Evolutionary conservation across 2,113 vertebrate species (phyloP).

Genomic region (Glareola pratincola): DNA sequence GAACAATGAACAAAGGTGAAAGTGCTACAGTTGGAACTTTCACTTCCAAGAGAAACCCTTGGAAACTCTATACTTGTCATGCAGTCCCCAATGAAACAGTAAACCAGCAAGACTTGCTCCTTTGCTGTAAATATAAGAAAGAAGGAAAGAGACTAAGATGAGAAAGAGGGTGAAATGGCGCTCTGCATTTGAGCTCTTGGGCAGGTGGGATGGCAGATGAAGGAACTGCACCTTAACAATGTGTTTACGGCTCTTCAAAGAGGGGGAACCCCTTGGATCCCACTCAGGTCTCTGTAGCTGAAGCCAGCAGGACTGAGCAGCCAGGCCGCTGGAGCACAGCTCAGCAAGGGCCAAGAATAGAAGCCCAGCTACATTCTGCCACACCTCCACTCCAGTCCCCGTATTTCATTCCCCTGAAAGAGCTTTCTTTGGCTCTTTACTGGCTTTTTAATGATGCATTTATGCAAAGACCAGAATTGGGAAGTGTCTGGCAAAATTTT

Average conservation of each 20-base stretch:
- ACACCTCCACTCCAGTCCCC: background rate
- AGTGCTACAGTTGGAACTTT: background rate
- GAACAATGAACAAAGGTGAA: background rate
- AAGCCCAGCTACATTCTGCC: background rate
- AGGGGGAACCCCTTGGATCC: background rate
- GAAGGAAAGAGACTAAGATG: background rate
- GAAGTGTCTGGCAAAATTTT: background rate
- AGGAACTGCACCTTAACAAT: background rate
- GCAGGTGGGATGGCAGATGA: background rate
- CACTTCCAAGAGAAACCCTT: background rate
- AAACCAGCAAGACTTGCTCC: background rate
- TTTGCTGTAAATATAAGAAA: background rate
- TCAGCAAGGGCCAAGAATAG: background rate
- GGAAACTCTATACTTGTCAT: background rate
- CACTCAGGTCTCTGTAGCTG: background rate
- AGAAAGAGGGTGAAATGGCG: background rate
- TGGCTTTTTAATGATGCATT: background rate
- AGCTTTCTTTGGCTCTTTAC: background rate
- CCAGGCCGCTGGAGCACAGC: background rate
- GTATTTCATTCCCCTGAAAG: background rate
- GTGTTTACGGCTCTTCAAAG: background rate
- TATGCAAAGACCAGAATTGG: background rate
- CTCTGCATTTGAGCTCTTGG: fast-evolving
- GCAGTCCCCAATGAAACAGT: background rate
- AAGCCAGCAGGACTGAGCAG: background rate